A percentile compares a stretch with the other conserved stretches of the same genome.
Evolutionary conservation across 2,797 vertebrate genomes (phyloP).

Genomic region (Chromobotia macracanthus): DNA sequence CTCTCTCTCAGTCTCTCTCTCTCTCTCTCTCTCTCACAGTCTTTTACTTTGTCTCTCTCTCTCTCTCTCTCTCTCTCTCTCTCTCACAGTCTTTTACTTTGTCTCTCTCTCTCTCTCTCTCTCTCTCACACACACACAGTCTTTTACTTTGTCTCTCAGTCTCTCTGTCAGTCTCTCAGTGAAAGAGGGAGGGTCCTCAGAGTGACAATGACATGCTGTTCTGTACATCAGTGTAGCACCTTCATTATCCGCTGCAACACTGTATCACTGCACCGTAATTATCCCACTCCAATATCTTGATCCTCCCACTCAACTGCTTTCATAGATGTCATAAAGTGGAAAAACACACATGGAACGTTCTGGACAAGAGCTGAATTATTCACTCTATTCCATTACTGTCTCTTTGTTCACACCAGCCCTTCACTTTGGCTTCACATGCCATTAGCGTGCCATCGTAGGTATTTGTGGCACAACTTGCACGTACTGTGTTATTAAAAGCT

Average conservation of each 20-base stretch:
- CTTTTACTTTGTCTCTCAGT: neutral
- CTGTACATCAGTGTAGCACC: constrained; percentile 65
- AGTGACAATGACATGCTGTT: constrained; percentile 69
- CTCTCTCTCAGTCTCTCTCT: too few species aligned
- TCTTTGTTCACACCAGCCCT: neutral
- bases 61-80: too few species aligned
- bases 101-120: too few species aligned
- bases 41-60: too few species aligned
- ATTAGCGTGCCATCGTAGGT: constrained; percentile 20
- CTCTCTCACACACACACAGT: too few species aligned
- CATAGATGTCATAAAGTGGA: constrained; percentile 67
- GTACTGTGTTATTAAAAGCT: constrained; percentile 3
- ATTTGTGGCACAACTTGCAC: neutral
- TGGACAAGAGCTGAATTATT: constrained; percentile 74
- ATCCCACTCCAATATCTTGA: constrained; percentile 63
- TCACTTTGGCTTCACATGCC: constrained; percentile 9
- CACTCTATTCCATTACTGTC: constrained; percentile 57
- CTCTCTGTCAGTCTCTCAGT: constrained; percentile 17
- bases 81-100: too few species aligned
- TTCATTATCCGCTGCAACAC: constrained; percentile 68
- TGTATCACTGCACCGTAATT: constrained; percentile 64
- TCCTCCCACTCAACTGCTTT: constrained; percentile 59
- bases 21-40: too few species aligned
- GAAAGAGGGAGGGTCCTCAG: constrained; percentile 60
- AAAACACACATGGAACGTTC: constrained; percentile 60